Evolutionary conservation across 2,797 vertebrate species (phyloP), one percentile per base, ranked within the genome.

Genomic region (Fistularia tabacaria): DNA sequence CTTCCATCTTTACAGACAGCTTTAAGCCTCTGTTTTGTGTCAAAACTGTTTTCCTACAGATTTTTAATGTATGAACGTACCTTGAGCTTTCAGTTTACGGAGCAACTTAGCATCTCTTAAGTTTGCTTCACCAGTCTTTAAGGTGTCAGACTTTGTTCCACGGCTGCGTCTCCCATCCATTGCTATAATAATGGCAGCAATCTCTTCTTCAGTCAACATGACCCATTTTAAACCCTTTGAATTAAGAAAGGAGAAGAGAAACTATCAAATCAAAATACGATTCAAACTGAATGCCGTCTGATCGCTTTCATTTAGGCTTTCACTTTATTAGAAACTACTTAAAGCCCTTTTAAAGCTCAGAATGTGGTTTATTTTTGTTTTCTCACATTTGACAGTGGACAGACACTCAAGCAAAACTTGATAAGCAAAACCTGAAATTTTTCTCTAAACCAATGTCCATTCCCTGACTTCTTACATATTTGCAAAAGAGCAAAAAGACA

Each of bases 51-150:
- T n/a, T n/a, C n/a, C n/a, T n/a, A n/a, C n/a, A 25, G 5, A 5
- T 25, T 25, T 25, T 25, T 8, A 45, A 46, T 8, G 46, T n/a
- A 10, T 40, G 47, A 57, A 69, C 66, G 49, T 79, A 98, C 96
- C 95, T 90, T 98, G 95, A 57, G 97, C 96, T 73, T 98, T 93
- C 39, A 97, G 90, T 84, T 94, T 97, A 63, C 94, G 90, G 36
- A 95, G 65, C 7, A 98, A 84, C 80, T 96, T 98, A n/a, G 93
- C 88, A 53, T 95, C 91, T 0, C 79, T 82, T 38, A 69, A 87
- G 66, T 92, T 91, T 0, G 84, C 40, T 61, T 87, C 90, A 3
- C 88, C 89, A 1, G 91, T 25, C 25, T 25, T 25, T 25, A 25
- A 25, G 25, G 25, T 25, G 25, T 25, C 25, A 25, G 25, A 25